Evolutionary conservation across 23 tunicate genomes (phyloP), one percentile per base, ranked within the genome.

Genomic region (Ciona savignyi): DNA sequence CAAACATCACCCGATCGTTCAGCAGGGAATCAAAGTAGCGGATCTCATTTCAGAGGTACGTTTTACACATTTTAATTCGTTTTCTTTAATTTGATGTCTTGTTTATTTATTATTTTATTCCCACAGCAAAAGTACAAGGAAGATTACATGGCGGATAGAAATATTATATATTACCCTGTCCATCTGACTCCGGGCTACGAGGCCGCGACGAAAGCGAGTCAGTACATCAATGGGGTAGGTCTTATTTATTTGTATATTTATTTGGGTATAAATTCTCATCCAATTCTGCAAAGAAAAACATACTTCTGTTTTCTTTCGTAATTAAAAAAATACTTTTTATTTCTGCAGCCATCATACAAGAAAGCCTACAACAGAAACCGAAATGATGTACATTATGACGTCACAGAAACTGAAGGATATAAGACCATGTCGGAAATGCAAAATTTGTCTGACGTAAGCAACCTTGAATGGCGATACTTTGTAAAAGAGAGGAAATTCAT

Each of bases 141-240:
- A 83, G 99, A 95, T 68, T 95, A 95, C 80, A 81, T 95, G 90
- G 86, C 77, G 61, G 96, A 95, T 68, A 66, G 92, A 71, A 76
- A 86, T 61, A 77, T 88, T 1, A 88, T 95, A n/a, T 95, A 95
- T 60, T 95, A 83, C 67, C 99, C 99, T 29, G 99, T 95, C 0
- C 99, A 95, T 68, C 70, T 95, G 24, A 95, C 99, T 51, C 75
- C 92, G 0, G 99, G 96, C 0, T 95, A 95, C 61, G 99, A 95
- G 67, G 29, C 78, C 1, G 96, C 96, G 1, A 65, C 75, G 0
- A 80, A 80, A 27, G 99, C 99, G 20, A 80, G 91, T 62, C 80
- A 85, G 60, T 91, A 81, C 34, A 80, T 78, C 4, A 80, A 81
- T 34, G 91, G 76, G 70, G 96, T 89, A 74, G 78, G 82, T 76